Conservation (phyloP, 2,888 invertebrate species). For the Lypha dubia region DNA sequence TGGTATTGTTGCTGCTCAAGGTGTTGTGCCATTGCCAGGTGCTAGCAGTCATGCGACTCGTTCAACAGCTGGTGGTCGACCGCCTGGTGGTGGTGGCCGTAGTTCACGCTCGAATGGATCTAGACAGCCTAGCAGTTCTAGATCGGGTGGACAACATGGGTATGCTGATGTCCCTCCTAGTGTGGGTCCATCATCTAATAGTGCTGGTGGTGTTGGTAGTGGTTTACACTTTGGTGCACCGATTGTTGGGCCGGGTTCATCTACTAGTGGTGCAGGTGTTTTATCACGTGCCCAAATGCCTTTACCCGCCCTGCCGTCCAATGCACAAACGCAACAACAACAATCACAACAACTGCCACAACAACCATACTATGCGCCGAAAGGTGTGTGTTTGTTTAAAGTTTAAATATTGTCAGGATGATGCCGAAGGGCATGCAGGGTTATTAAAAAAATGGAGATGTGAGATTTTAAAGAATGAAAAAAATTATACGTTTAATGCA, state of each 20-base stretch:
- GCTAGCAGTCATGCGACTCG: slow-evolving; percentile 79
- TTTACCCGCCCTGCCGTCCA: slow-evolving; percentile 78
- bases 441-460: slow-evolving; percentile 28
- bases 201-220: slow-evolving; percentile 75
- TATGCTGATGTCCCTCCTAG: slow-evolving; percentile 77
- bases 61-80: slow-evolving; percentile 86
- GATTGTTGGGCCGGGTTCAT: slow-evolving; percentile 73
- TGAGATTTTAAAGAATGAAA: slow-evolving; percentile 34
- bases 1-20: slow-evolving; percentile 76
- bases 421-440: slow-evolving; percentile 32
- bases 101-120: slow-evolving; percentile 79
- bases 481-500: not conserved
- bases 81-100: slow-evolving; percentile 75
- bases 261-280: slow-evolving; percentile 74
- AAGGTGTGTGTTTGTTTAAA: slow-evolving; percentile 85
- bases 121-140: slow-evolving; percentile 73
- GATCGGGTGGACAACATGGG: slow-evolving; percentile 76
- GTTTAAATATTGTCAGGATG: slow-evolving; percentile 67
- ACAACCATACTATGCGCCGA: slow-evolving; percentile 88
- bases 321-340: slow-evolving; percentile 75
- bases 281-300: slow-evolving; percentile 80
- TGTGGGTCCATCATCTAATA: slow-evolving; percentile 69
- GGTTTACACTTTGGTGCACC: slow-evolving; percentile 73
- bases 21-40: slow-evolving; percentile 79
- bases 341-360: slow-evolving; percentile 77